A percentile compares a stretch with the other conserved stretches of the same genome.
phyloP scores from a whole-genome alignment of 2,113 vertebrate species.

The Antigone vipio region DNA sequence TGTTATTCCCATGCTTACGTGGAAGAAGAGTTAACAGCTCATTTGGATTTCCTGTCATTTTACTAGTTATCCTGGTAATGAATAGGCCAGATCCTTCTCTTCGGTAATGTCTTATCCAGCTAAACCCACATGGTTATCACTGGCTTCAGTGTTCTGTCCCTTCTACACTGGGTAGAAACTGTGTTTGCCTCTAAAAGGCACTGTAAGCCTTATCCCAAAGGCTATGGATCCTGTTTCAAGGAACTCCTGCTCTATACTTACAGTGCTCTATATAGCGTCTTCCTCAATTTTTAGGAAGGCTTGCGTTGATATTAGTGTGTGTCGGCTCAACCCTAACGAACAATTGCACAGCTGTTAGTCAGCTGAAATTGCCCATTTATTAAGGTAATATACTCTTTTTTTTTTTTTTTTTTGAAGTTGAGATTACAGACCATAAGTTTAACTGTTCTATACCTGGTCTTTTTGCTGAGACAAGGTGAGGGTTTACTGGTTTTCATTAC shows the following conservation, averaged over 20 bases:
- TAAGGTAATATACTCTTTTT: neutral
- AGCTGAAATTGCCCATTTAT: neutral
- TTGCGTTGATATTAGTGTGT: neutral
- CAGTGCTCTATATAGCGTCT: neutral
- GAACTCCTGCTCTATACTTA: neutral
- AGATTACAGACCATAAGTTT: neutral
- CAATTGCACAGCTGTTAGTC: neutral
- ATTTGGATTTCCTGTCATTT: neutral
- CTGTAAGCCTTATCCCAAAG: neutral
- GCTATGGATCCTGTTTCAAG: neutral
- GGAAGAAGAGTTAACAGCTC: neutral
- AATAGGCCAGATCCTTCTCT: neutral
- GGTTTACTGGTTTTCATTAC: slow-evolving; percentile 43
- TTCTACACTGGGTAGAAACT: neutral
- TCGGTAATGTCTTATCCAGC: neutral
- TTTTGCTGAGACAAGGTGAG: neutral
- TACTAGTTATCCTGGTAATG: neutral
- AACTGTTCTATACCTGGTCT: neutral
- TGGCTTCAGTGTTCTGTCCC: neutral
- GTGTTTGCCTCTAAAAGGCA: neutral
- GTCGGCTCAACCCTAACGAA: neutral
- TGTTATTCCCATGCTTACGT: neutral
- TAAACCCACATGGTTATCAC: neutral
- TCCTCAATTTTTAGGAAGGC: neutral
- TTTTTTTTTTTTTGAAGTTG: neutral